Conservation (phyloP, 2,797 vertebrate genomes). For the Bovichtus diacanthus region DNA sequence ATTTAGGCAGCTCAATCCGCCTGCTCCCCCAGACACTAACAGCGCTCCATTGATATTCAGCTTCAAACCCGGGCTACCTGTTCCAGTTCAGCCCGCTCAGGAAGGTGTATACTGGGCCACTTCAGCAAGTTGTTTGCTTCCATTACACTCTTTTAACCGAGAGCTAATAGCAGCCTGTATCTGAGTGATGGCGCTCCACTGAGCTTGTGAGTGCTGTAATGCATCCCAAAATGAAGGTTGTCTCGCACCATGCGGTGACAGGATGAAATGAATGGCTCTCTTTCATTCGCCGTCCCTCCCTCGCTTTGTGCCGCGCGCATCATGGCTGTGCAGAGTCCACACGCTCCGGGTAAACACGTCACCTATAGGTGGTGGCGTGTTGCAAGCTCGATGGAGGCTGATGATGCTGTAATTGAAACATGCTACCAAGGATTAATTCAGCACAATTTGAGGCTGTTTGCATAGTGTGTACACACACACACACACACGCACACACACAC, state of each 20-base stretch:
- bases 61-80: slow-evolving; percentile 52
- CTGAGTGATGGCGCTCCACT: slow-evolving; percentile 68
- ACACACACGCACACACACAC: too few relatives aligned
- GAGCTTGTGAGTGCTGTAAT: slow-evolving; percentile 73
- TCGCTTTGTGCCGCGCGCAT: slow-evolving; percentile 38
- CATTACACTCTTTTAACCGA: slow-evolving; percentile 72
- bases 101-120: slow-evolving; percentile 49
- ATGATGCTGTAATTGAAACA: slow-evolving; percentile 55
- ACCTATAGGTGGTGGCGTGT: slow-evolving; percentile 53
- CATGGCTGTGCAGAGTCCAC: slow-evolving; percentile 31
- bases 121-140: slow-evolving; percentile 67
- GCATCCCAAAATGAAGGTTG: slow-evolving; percentile 77
- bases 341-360: slow-evolving; percentile 60
- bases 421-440: slow-evolving; percentile 46
- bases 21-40: neutral
- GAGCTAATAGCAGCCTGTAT: slow-evolving; percentile 66
- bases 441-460: slow-evolving; percentile 58
- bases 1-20: slow-evolving; percentile 49
- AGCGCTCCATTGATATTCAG: slow-evolving; percentile 59
- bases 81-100: slow-evolving; percentile 51
- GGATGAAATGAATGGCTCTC: slow-evolving; percentile 71
- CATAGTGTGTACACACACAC: slow-evolving; percentile 24
- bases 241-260: slow-evolving; percentile 66
- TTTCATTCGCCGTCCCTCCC: slow-evolving; percentile 65
- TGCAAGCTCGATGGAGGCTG: slow-evolving; percentile 37